Base-by-base conservation (phyloP, 92 coral and sea anemone species). In the Desmophyllum pertusum region DNA sequence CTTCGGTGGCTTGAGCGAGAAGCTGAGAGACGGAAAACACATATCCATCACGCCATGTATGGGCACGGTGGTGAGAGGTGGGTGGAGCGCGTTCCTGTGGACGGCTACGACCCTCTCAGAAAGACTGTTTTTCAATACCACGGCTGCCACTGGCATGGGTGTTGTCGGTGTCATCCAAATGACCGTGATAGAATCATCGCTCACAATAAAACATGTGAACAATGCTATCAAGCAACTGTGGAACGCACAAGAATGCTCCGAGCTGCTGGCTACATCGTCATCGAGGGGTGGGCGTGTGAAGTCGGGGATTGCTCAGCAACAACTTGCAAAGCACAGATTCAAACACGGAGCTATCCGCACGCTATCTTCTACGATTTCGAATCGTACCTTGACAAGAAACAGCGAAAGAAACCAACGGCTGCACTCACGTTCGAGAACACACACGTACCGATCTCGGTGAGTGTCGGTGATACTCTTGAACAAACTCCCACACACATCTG, bases 41-140 rank as follows among this genome's bases (percentile, higher is more conserved):
- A 79, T 37, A 64, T 39, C 29, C 62, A 63, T 42, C 83, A 63
- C 59, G 61, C 83, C 0, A 27, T 64, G 41, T 79, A 74, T 57
- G 74, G 83, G 1, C 74, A 79, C 42, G 74, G 83, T n/a, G 65
- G 30, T 18, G 65, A 27, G 65, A 57, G 30, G 11, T 18, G 65
- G 23, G 21, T 57, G 3, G 30, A 27, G 65, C 5, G 30, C 21
- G 65, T 15, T 3, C 65, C 65, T 5, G 21, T 57, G 65, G 65
- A 57, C 11, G 65, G 65, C 4, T 57, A 5, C 30, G 5, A 57
- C 65, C 65, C 3, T 5, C 3, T 3, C 4, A 18, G 5, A 27
- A 18, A 5, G 65, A 57, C n/a, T 15, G 65, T 57, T 18, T 57
- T 18, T 18, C 65, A 57, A 57, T 57, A 57, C 65, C 65, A 57